Evolutionary conservation across 2,888 invertebrate species (phyloP), one percentile per base, ranked within the genome.

Genomic region (Lasioglossum leucozonium): DNA sequence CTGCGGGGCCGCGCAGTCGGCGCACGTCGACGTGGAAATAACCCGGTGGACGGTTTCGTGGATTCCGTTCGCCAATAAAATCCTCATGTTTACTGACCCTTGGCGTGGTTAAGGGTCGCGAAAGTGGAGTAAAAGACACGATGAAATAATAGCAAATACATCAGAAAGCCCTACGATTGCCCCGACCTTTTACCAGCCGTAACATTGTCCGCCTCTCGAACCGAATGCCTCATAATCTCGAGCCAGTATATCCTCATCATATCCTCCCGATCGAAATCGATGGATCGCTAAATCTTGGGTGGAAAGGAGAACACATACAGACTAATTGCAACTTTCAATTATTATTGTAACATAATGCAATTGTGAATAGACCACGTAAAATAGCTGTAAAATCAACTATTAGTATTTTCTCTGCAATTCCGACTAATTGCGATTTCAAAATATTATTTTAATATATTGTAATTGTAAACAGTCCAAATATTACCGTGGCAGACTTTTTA

Each of bases 121-220:
- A 85, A 75, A 87, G 76, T 75, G 79, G 82, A 81, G 84, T 79
- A 89, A 62, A 81, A 78, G 80, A 78, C 71, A 74, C 73, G 72
- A 62, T 78, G 81, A 88, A 88, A 91, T 88, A 89, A 91, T 88
- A 82, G 89, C 83, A 88, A 91, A 92, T 90, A 90, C 89, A 91
- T 82, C 74, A 55, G 84, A 69, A 62, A 72, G 51, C 69, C 67
- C 51, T 18, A 11, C 74, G 82, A 81, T 86, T 81, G 71, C 73
- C 75, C 82, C 62, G 77, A 72, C 85, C 77, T 78, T 65, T 37
- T 22, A 37, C 71, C n/a, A 37, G 4, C 44, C 42, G 71, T 75
- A 78, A 76, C 76, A 71, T 77, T 72, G 22, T 47, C 37, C 67
- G 18, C 18, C 37, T 22, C 30, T 62, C 73, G 0, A 44, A 13